A percentile compares a stretch with the other conserved stretches of the same genome.
Evolutionary conservation across 1,140 invertebrate species (phyloP).

Genomic region (Lepidurus apus): DNA sequence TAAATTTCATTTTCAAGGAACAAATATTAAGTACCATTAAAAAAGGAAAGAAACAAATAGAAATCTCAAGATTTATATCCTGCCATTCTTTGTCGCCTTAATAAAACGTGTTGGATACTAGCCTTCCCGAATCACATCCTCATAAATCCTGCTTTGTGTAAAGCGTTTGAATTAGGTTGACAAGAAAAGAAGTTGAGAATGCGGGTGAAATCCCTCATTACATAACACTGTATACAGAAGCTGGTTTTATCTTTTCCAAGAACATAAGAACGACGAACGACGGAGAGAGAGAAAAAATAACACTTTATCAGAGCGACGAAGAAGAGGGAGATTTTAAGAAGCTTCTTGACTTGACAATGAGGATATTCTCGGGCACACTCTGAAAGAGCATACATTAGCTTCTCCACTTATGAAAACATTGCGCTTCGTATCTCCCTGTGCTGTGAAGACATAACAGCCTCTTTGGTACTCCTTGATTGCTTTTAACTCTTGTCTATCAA

Average conservation of each 20-base stretch:
- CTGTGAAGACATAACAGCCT: not conserved
- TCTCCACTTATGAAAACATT: constrained; percentile 14
- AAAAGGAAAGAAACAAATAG: not conserved
- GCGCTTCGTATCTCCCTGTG: constrained; percentile 1
- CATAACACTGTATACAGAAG: not conserved
- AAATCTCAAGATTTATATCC: not conserved
- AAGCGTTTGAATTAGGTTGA: not conserved
- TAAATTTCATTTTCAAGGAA: not conserved
- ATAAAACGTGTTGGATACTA: constrained; percentile 15
- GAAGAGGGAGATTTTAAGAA: not conserved
- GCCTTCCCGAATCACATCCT: not conserved
- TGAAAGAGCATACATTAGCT: constrained; percentile 1
- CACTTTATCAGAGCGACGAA: not conserved
- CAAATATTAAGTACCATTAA: not conserved
- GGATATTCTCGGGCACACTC: not conserved
- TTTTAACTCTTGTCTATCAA: not conserved
- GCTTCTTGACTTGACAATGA: constrained; percentile 21
- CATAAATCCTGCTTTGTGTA: constrained; percentile 15
- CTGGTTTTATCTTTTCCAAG: not conserved
- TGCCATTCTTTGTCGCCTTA: not conserved
- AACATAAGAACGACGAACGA: not conserved
- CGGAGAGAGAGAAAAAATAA: not conserved
- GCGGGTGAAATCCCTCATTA: not conserved
- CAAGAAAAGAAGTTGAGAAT: not conserved
- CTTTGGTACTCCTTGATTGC: constrained; percentile 5